Evolutionary conservation across 2,113 vertebrate genomes (phyloP).

Genomic region (Hypanus sabinus): DNA sequence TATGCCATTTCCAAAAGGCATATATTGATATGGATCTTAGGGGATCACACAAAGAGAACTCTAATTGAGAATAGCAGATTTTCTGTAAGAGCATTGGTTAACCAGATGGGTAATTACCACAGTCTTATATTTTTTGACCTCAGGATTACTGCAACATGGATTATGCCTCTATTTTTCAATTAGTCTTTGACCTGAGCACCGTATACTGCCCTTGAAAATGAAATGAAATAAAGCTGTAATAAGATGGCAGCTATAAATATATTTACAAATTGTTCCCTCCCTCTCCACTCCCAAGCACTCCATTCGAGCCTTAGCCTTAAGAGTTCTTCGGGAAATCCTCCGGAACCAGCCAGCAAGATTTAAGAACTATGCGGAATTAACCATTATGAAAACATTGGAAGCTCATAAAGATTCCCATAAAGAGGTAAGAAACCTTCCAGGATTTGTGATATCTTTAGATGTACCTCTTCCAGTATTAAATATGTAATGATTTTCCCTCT

Average conservation of each 20-base stretch:
- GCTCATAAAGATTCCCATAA: constrained; percentile 97
- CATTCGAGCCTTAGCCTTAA: constrained; percentile 81
- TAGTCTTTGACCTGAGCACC: neutral
- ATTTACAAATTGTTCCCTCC: neutral
- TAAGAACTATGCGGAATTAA: constrained; percentile 93
- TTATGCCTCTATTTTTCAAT: neutral
- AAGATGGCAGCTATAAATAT: neutral
- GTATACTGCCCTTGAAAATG: neutral
- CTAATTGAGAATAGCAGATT: too few species aligned
- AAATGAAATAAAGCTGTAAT: neutral
- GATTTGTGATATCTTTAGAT: neutral
- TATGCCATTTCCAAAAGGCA: too few species aligned
- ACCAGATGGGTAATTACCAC: too few species aligned
- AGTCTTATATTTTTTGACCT: neutral
- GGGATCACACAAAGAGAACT: too few species aligned
- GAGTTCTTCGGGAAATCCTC: constrained; percentile 92
- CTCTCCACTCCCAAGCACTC: constrained; percentile 66
- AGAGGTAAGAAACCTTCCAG: constrained; percentile 64
- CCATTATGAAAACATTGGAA: constrained; percentile 98
- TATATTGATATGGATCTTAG: too few species aligned
- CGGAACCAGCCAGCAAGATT: constrained; percentile 91
- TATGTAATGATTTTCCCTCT: neutral
- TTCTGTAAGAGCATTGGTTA: too few species aligned
- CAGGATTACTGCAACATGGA: neutral
- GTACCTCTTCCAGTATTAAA: neutral